Percentiles rank a stretch among this genome's conserved stretches.
phyloP scores from a whole-genome alignment of 2,113 vertebrate species.

The Anolis carolinensis region DNA sequence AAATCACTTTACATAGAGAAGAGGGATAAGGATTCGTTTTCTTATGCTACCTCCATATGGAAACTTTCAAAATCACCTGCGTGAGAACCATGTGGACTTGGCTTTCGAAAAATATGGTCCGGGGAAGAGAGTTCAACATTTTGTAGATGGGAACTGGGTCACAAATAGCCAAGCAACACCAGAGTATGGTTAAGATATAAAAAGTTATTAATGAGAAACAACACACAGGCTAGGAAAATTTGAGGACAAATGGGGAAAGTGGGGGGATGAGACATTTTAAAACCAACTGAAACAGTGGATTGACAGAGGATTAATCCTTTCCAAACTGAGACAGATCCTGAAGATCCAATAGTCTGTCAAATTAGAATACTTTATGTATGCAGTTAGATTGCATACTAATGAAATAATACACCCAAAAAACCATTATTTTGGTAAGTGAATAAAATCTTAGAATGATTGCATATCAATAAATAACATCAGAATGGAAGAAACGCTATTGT shows the following conservation, averaged over 20 bases:
- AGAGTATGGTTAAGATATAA: no score
- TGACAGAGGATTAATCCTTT: no score
- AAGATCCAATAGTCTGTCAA: neutral
- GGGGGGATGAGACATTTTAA: no score
- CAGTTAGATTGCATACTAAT: neutral
- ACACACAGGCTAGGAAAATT: no score
- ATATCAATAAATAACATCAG: neutral
- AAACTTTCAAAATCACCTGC: neutral
- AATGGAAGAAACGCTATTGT: neutral
- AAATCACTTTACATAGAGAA: slow-evolving; percentile 17
- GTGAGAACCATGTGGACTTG: neutral
- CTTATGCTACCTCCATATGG: neutral
- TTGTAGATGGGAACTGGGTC: no score
- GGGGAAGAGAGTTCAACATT: no score
- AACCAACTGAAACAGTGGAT: no score
- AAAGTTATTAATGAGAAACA: no score
- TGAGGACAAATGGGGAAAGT: no score
- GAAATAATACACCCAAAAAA: neutral
- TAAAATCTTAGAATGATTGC: neutral
- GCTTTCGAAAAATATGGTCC: neutral
- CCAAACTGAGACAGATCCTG: neutral
- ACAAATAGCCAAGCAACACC: no score
- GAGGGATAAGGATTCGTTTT: neutral
- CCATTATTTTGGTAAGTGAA: neutral
- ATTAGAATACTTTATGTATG: neutral